Evolutionary conservation across 2,888 invertebrate species (phyloP), one percentile per base, ranked within the genome.

Genomic region (Omphaloscelis lunosa): DNA sequence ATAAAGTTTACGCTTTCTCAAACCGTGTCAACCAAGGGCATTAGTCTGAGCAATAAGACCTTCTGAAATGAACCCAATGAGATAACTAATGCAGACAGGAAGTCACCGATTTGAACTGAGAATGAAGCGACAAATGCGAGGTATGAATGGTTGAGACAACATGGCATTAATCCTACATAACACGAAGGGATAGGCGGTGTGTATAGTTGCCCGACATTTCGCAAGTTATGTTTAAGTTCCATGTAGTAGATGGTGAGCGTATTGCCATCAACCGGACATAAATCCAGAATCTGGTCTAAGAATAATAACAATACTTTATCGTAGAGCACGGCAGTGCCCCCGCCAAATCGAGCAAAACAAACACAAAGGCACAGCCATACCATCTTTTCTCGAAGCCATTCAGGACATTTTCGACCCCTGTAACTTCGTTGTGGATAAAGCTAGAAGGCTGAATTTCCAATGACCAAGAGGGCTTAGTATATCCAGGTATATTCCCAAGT

Each of bases 41-140:
- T 23, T 45, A 48, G 12, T 62, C 63, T 53, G 23, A 15, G 3
- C 20, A n/a, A 56, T 27, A 23, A 48, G 51, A 61, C 56, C 27
- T 74, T 79, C 62, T 59, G 29, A 68, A 62, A 62, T 68, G 12
- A 74, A 59, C 61, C 29, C 65, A 56, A 20, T 67, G 27, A 69
- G 58, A 79, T 74, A 67, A 63, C 20, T 62, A 56, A 29, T 61
- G 62, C 65, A 82, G 79, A 72, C 82, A 66, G 72, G 65, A 79
- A 69, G 71, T 63, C 48, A 71, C 53, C 34, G 12, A 34, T 77
- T 72, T 71, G 12, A 51, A 72, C 34, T 23, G 51, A 53, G 39
- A 67, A 67, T 12, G 15, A 75, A 75, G 34, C 20, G 56, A 48
- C 56, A 73, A 74, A 39, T 66, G 23, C 48, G 56, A 12, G 27